Evolutionary conservation across 2,888 invertebrate genomes (phyloP), one percentile per base, ranked within the genome.

Genomic region (Eretmocerus hayati): DNA sequence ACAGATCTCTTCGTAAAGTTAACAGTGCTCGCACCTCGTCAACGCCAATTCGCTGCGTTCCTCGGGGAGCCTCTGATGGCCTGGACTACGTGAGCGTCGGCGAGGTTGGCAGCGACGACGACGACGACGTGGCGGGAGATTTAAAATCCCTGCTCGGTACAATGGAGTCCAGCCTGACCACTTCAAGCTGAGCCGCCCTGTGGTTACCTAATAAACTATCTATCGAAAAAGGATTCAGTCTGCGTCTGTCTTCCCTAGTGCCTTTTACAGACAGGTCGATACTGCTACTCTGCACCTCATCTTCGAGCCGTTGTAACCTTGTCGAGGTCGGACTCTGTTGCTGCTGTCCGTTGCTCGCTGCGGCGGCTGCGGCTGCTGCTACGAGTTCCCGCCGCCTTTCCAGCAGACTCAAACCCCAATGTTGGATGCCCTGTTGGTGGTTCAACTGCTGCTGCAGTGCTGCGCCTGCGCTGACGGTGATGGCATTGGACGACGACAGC

Each of bases 141-240:
- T 61, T 60, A 26, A 68, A 68, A n/a, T n/a, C n/a, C n/a, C n/a
- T n/a, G n/a, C n/a, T n/a, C n/a, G n/a, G n/a, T n/a, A n/a, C n/a
- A n/a, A n/a, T n/a, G n/a, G n/a, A n/a, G n/a, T n/a, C 53, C 66
- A 63, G 20, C 67, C 65, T 0, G 9, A 47, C 48, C 33, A 30
- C 4, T 32, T 32, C 15, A 19, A 8, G 39, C n/a, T n/a, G n/a
- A n/a, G n/a, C n/a, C n/a, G n/a, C n/a, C 3, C 50, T 46, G 31
- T 52, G 47, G 53, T 71, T 71, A 3, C 71, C 71, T 64, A 90
- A 78, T 60, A 90, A 74, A 50, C 89, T 89, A 69, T 90, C 90
- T 81, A 90, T 90, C 75, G 90, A 90, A 77, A 90, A 90, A 42
- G 90, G 90, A 74, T 90, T 90, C 58, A 80, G 77, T 61, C 81